phyloP scores from a whole-genome alignment of 2,113 vertebrate genomes.

The Neogale vison region DNA sequence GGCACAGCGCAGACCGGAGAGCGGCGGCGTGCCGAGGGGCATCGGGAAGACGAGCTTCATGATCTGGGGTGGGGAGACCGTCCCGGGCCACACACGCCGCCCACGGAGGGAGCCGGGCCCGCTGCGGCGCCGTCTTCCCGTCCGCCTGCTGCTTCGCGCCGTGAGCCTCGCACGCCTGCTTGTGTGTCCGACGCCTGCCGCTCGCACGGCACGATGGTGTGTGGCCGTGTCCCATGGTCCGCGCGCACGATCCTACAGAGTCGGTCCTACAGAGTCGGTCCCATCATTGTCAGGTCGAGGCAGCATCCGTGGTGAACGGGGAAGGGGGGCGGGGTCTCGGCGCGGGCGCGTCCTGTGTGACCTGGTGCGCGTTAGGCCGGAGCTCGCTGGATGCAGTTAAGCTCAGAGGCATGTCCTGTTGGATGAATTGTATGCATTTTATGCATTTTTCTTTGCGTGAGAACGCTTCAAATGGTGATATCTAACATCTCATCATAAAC shows the following conservation, averaged over 20 bases:
- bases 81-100: not conserved
- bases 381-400: fast-evolving
- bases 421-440: fast-evolving
- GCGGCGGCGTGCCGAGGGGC: not conserved
- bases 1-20: not conserved
- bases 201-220: fast-evolving
- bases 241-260: not conserved
- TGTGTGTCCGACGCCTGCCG: fast-evolving
- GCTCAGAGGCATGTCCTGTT: fast-evolving
- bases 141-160: fast-evolving
- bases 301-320: fast-evolving
- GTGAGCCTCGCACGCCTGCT: fast-evolving
- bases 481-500: fast-evolving
- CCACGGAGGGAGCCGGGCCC: fast-evolving
- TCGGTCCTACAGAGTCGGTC: not conserved
- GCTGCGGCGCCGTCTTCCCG: no score
- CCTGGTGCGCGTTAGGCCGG: fast-evolving
- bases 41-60: not conserved
- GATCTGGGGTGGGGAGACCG: not conserved
- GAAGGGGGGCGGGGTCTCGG: fast-evolving
- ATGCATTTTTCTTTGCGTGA: no score
- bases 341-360: fast-evolving
- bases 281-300: fast-evolving
- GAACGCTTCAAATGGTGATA: not conserved
- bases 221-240: not conserved